Percentiles rank a stretch among this genome's conserved stretches.
Evolutionary conservation across 2,113 vertebrate genomes (phyloP).

Genomic region (Todiramphus saurophagus): DNA sequence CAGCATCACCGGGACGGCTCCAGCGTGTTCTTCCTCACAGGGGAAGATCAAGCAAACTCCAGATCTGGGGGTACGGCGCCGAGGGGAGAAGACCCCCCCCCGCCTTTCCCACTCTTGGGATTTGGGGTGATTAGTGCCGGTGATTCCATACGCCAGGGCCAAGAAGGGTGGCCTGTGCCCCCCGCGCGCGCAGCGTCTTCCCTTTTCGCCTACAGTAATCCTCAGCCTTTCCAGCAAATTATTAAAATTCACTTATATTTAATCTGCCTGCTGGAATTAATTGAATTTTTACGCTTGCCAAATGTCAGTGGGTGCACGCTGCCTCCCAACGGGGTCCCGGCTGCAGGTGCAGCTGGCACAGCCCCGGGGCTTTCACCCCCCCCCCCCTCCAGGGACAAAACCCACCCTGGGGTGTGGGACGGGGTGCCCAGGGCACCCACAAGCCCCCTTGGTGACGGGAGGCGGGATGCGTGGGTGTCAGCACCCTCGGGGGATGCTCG

Average conservation of each 20-base stretch:
- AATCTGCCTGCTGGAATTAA: constrained; percentile 90
- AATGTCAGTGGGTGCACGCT: constrained; percentile 80
- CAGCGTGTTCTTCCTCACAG: rapidly evolving
- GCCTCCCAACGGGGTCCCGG: constrained; percentile 50
- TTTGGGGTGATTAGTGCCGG: constrained; percentile 8
- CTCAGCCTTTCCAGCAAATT: constrained; percentile 83
- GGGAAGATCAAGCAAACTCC: not conserved
- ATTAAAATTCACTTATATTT: constrained; percentile 90
- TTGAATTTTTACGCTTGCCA: constrained; percentile 88
- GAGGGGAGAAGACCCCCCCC: not conserved
- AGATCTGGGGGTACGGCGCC: rapidly evolving
- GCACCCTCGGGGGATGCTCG: not conserved
- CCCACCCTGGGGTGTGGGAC: not conserved
- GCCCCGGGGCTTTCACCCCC: rapidly evolving
- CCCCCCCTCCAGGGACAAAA: not conserved
- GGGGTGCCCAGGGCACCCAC: not conserved
- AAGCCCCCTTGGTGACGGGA: rapidly evolving
- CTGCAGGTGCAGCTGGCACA: constrained; percentile 1
- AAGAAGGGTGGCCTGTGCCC: not conserved
- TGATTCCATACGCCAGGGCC: not conserved
- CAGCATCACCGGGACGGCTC: not conserved
- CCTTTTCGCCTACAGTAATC: constrained; percentile 75
- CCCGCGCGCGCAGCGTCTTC: constrained; percentile 7
- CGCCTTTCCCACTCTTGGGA: not conserved
- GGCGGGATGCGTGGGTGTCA: not conserved